A percentile compares a stretch with the other conserved stretches of the same genome.
Evolutionary conservation across 2,888 invertebrate species (phyloP).

Genomic region (Drosophila neonasuta): DNA sequence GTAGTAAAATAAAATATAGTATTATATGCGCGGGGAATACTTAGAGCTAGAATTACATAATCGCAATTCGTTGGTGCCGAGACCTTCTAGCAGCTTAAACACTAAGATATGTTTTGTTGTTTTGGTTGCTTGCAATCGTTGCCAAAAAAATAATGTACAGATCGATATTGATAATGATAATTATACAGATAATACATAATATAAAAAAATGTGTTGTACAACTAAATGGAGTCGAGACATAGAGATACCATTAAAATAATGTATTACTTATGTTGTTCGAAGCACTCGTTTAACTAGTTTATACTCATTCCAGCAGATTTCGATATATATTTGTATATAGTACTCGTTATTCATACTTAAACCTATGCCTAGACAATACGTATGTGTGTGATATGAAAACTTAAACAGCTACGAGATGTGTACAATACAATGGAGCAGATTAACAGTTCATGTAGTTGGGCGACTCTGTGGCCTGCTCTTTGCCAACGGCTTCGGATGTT

Average conservation of each 20-base stretch:
- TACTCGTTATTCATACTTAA: conserved; percentile 20
- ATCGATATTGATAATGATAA: conserved; percentile 36
- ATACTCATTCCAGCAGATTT: conserved; percentile 73
- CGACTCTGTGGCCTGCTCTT: conserved; percentile 33
- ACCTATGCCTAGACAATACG: conserved; percentile 12
- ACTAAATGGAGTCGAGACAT: conserved; percentile 30
- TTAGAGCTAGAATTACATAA: conserved; percentile 51
- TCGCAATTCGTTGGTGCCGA: conserved; percentile 61
- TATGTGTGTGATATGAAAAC: conserved; percentile 29
- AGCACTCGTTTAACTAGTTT: conserved; percentile 72
- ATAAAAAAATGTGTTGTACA: conserved; percentile 11
- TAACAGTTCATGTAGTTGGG: conserved; percentile 80
- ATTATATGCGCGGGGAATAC: conserved; percentile 23
- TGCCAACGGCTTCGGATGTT: conserved; percentile 25
- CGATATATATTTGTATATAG: conserved; percentile 19
- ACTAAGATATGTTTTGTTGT: conserved; percentile 56
- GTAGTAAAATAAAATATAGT: not conserved
- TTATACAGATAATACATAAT: conserved; percentile 34
- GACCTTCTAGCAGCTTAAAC: conserved; percentile 42
- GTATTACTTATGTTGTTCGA: conserved; percentile 10
- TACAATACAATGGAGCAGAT: conserved; percentile 8
- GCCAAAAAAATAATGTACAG: conserved; percentile 54
- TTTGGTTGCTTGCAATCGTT: conserved; percentile 73
- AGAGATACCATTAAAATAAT: conserved; percentile 16
- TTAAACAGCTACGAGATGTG: conserved; percentile 35